Conservation (phyloP, 2,888 invertebrate species). For the Steinernema scapterisci region DNA sequence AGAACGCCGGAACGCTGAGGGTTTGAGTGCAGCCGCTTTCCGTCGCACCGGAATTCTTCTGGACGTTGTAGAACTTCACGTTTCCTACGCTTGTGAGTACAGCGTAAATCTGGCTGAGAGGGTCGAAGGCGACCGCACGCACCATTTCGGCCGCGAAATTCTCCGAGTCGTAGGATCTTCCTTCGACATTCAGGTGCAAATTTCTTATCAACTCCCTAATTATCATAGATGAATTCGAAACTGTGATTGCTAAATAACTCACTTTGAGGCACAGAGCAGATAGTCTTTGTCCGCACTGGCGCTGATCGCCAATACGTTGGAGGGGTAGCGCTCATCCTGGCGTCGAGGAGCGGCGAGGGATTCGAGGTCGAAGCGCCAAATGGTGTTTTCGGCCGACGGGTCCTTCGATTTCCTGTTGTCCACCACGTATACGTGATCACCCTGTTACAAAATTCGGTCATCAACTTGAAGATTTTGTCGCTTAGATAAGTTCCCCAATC, state of each 20-base stretch:
- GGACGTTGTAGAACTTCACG: neutral
- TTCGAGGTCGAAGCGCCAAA: slow-evolving; percentile 16
- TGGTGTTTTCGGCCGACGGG: neutral
- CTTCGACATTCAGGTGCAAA: neutral
- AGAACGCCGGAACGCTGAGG: neutral
- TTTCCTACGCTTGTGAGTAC: slow-evolving; percentile 5
- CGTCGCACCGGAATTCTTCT: neutral
- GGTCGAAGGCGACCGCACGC: neutral
- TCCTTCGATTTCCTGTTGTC: slow-evolving; percentile 14
- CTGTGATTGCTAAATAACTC: neutral
- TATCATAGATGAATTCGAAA: neutral
- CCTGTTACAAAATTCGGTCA: neutral
- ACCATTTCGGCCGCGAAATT: neutral
- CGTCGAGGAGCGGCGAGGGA: neutral
- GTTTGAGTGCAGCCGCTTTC: neutral
- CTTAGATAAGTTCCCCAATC: too few relatives aligned
- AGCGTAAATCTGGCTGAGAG: slow-evolving; percentile 4
- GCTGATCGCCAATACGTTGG: neutral
- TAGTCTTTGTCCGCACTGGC: slow-evolving; percentile 4
- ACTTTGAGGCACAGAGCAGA: slow-evolving; percentile 4
- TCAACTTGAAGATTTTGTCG: too few relatives aligned
- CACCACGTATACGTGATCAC: slow-evolving; percentile 4
- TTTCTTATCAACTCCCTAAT: neutral
- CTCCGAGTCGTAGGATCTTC: slow-evolving; percentile 1
- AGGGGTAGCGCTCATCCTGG: slow-evolving; percentile 7